A percentile compares a stretch with the other conserved stretches of the same genome.
Evolutionary conservation across 1,140 invertebrate species (phyloP).

Genomic region (Eumaeus atala): DNA sequence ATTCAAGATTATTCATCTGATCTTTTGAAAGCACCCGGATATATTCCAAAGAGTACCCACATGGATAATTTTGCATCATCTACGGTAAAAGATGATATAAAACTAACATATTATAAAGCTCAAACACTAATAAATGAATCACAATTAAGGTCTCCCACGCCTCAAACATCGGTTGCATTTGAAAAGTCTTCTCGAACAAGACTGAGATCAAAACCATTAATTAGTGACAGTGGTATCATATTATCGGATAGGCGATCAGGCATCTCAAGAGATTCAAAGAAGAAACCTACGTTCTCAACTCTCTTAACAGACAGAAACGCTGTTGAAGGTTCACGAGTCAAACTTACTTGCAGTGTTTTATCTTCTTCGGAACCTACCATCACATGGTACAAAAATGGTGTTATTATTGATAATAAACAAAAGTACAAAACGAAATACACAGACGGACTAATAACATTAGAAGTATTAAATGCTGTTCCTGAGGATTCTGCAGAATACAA

Average conservation of each 20-base stretch:
- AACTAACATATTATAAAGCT: conserved; percentile 44
- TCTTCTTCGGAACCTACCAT: conserved; percentile 86
- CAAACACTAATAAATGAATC: conserved; percentile 45
- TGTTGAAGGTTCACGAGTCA: conserved; percentile 81
- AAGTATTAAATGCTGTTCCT: conserved; percentile 79
- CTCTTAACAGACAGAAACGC: conserved; percentile 85
- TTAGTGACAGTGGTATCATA: conserved; percentile 43
- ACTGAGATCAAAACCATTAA: conserved; percentile 37
- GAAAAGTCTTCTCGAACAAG: conserved; percentile 32
- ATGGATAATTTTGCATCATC: conserved; percentile 24
- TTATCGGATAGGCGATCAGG: conserved; percentile 47
- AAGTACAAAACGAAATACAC: conserved; percentile 76
- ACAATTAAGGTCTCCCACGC: conserved; percentile 35
- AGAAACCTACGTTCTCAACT: conserved; percentile 88
- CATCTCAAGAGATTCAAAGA: conserved; percentile 64
- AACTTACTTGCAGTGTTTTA: conserved; percentile 89
- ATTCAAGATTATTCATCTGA: conserved; percentile 43
- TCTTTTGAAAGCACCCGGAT: conserved; percentile 42
- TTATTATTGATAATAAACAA: conserved; percentile 71
- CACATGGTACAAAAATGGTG: conserved; percentile 88
- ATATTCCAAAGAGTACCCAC: conserved; percentile 40
- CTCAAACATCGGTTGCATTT: conserved; percentile 23
- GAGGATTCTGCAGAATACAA: conserved; percentile 83
- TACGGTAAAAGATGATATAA: conserved; percentile 24
- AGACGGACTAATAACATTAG: conserved; percentile 83